A percentile compares a stretch with the other conserved stretches of the same genome.
phyloP scores from a whole-genome alignment of 2,888 invertebrate genomes.

The Cheiracanthium punctorium region DNA sequence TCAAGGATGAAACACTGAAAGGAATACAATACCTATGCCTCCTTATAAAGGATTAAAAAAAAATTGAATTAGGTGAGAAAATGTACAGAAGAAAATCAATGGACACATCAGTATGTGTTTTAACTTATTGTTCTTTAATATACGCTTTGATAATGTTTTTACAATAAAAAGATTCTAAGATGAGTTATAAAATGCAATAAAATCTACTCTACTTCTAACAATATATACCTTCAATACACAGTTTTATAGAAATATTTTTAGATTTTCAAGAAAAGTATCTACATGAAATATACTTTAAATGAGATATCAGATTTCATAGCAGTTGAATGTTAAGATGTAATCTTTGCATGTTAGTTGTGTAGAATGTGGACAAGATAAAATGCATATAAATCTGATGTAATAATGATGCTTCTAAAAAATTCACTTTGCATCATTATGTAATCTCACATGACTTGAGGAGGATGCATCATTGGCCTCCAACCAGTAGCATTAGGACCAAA shows the following conservation, averaged over 20 bases:
- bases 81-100: too few relatives aligned
- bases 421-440: neutral
- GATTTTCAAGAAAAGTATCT: neutral
- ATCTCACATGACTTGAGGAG: conserved; percentile 43
- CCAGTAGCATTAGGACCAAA: conserved; percentile 88
- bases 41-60: too few relatives aligned
- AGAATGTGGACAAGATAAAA: neutral
- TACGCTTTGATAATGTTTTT: too few relatives aligned
- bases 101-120: too few relatives aligned
- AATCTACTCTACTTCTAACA: neutral
- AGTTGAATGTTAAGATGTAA: neutral
- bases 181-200: neutral
- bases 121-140: too few relatives aligned
- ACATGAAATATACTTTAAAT: neutral
- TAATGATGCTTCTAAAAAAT: neutral
- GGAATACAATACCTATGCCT: too few relatives aligned
- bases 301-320: neutral
- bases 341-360: neutral
- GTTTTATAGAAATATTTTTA: neutral
- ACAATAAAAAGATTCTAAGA: neutral
- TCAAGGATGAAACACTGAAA: too few relatives aligned
- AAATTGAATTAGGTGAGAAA: too few relatives aligned
- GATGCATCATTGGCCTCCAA: conserved; percentile 80
- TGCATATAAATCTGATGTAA: neutral
- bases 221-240: neutral